Base-by-base conservation (phyloP, 2,888 invertebrate species). In the Luperina nickerlii region DNA sequence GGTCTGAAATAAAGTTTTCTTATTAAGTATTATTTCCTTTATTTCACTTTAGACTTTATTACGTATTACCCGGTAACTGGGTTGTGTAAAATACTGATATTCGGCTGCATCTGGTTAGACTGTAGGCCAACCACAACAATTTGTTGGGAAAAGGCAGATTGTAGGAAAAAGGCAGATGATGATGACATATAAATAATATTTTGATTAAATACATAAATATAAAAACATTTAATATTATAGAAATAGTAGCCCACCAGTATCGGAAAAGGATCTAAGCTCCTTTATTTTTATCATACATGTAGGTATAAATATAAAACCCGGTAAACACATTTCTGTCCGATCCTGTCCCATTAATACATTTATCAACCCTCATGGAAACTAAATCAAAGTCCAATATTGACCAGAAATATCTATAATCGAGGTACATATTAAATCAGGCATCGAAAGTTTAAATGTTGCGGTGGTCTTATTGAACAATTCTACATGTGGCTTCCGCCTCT, bases 311-410 rank as follows among this genome's bases (percentile, higher is more conserved):
- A 65, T 45, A 74, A 42, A 69, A 15, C 20, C 8, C 15, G 4
- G n/a, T 5, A 27, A 75, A 54, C n/a, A 27, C 27, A 42, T 20
- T 1, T 15, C 18, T 18, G 54, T 24, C 38, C 6, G 15, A 18
- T 20, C 20, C 45, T 27, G 45, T 76, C 20, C 68, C 48, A 42
- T 32, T 69, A 74, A 69, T 51, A 65, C 24, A 63, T 76, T 63
- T 48, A 76, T 51, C 27, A 67, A 63, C 38, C 9, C 32, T 66
- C n/a, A 48, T 54, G 24, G 38, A 13, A 68, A 74, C 11, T 62
- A 72, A 69, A n/a, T 72, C 65, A 24, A 69, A 86, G 54, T 66
- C 38, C 67, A 83, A 83, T 86, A 83, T 86, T 83, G 65, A 86
- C 78, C 48, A 57, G 24, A 13, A 72, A 78, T 77, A 71, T 86